phyloP scores from a whole-genome alignment of 2,797 vertebrate genomes.

The Bradypodion ventrale region DNA sequence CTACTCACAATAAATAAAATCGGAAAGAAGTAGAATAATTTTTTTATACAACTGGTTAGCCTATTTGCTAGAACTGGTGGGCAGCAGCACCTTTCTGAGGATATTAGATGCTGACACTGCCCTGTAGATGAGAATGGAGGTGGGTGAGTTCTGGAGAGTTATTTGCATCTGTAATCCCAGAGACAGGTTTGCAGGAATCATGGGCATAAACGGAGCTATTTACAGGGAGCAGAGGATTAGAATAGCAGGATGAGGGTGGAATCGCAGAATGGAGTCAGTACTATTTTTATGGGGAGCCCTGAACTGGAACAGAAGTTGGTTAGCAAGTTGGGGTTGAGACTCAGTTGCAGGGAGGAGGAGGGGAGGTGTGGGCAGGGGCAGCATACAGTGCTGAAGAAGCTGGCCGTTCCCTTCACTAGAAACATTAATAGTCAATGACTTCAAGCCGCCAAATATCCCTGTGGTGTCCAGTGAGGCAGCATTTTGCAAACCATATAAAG shows the following conservation, averaged over 20 bases:
- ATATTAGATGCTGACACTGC: not conserved
- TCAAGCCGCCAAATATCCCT: conserved; percentile 59
- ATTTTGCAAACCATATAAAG: conserved; percentile 65
- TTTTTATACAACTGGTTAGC: conserved; percentile 4
- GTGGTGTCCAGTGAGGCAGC: conserved; percentile 17
- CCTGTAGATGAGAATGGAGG: not conserved
- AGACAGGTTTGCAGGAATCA: conserved; percentile 22
- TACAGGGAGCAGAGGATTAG: conserved; percentile 30
- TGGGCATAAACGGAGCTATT: conserved; percentile 25
- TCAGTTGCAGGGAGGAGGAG: conserved; percentile 9
- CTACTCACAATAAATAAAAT: not conserved
- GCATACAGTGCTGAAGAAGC: not conserved
- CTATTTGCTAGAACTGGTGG: not conserved
- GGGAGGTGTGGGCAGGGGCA: conserved; percentile 7
- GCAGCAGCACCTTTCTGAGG: not conserved
- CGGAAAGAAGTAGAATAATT: not conserved
- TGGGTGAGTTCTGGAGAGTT: conserved; percentile 7
- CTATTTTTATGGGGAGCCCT: conserved; percentile 42
- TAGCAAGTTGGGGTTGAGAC: conserved; percentile 26
- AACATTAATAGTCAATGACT: conserved; percentile 24
- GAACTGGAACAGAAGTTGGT: conserved; percentile 24
- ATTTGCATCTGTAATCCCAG: conserved; percentile 25
- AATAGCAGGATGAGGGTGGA: conserved; percentile 47
- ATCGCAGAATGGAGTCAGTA: conserved; percentile 40
- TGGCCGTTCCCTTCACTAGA: not conserved